Evolutionary conservation across 2,888 invertebrate species (phyloP).

Genomic region (Pegoplata infirma): DNA sequence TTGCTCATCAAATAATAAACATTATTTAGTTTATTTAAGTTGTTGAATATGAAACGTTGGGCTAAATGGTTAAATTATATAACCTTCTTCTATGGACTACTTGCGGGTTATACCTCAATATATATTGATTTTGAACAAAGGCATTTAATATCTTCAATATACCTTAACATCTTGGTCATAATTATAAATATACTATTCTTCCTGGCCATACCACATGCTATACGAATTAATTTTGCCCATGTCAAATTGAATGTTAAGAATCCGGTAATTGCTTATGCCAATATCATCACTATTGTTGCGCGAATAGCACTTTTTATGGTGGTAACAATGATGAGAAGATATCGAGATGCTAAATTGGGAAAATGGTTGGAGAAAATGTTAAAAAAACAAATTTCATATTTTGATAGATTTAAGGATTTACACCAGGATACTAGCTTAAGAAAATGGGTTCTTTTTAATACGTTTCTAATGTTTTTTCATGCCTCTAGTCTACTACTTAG

Average conservation of each 20-base stretch:
- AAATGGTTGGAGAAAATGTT: not conserved
- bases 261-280: slow-evolving; percentile 37
- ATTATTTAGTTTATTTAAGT: too few species aligned
- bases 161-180: too few species aligned
- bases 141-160: too few species aligned
- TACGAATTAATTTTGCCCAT: slow-evolving; percentile 9
- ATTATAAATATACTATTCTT: not conserved
- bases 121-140: too few species aligned
- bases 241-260: slow-evolving; percentile 27
- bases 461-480: not conserved
- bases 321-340: not conserved
- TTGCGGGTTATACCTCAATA: too few species aligned
- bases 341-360: not conserved
- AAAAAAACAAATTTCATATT: slow-evolving; percentile 13
- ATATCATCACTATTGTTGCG: not conserved
- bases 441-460: slow-evolving; percentile 20
- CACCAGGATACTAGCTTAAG: not conserved
- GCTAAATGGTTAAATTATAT: too few species aligned
- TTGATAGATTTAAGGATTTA: slow-evolving; percentile 13
- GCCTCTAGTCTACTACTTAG: not conserved
- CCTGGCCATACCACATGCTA: not conserved
- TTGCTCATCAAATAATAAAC: too few species aligned
- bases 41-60: too few species aligned
- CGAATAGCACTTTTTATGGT: slow-evolving; percentile 5
- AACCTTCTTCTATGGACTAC: too few species aligned